phyloP scores from a whole-genome alignment of 53 echinoderm and acorn worm species.

The Temnopleurus reevesii region DNA sequence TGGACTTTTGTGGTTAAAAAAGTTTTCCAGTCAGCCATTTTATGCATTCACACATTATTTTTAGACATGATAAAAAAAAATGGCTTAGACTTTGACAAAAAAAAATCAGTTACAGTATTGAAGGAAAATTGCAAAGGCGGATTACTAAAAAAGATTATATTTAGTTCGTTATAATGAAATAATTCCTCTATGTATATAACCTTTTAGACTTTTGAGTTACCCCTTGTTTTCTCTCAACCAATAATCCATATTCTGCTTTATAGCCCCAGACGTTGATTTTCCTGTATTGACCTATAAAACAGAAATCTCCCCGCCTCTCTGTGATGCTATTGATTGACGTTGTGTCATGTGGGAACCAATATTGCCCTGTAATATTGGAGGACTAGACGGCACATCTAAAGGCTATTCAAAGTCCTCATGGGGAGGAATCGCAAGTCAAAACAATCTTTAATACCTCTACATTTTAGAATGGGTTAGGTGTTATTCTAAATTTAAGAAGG shows the following conservation, averaged over 20 bases:
- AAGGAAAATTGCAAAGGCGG: too few relatives aligned
- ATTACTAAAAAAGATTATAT: too few relatives aligned
- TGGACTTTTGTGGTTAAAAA: too few relatives aligned
- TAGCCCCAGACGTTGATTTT: not conserved
- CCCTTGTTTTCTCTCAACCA: constrained; percentile 11
- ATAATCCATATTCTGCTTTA: not conserved
- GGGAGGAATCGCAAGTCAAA: constrained; percentile 9
- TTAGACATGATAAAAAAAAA: too few relatives aligned
- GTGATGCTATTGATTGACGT: constrained; percentile 19
- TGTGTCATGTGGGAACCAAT: constrained; percentile 3
- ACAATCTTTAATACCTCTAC: not conserved
- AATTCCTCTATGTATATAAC: too few relatives aligned
- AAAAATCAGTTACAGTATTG: too few relatives aligned
- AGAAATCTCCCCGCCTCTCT: constrained; percentile 26
- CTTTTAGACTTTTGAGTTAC: not conserved
- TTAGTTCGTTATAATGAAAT: too few relatives aligned
- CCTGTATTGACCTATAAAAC: constrained; percentile 25
- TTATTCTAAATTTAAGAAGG: not conserved
- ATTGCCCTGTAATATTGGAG: not conserved
- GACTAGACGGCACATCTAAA: not conserved
- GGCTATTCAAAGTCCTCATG: not conserved
- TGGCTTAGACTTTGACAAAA: too few relatives aligned
- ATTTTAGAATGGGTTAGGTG: not conserved
- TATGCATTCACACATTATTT: too few relatives aligned
- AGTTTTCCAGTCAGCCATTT: too few relatives aligned